Conservation (phyloP, 2,888 invertebrate species). For the Drosophila melanosoma region DNA sequence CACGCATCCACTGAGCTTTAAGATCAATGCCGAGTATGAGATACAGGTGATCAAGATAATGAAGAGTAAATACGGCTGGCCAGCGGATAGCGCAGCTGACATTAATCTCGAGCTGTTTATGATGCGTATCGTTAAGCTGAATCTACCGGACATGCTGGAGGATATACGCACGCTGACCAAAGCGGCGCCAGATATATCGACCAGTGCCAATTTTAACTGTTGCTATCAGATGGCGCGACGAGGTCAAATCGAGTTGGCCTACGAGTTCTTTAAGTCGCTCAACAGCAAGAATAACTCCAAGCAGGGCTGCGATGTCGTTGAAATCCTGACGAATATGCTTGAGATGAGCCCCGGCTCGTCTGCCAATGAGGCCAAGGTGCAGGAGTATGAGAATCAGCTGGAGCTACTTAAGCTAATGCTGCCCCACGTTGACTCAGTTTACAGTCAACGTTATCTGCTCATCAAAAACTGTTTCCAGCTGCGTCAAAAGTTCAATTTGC, state of each 20-base stretch:
- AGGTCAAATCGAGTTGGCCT: constrained; percentile 81
- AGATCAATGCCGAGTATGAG: constrained; percentile 83
- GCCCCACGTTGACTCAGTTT: constrained; percentile 48
- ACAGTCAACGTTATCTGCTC: constrained; percentile 62
- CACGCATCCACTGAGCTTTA: constrained; percentile 83
- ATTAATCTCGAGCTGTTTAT: constrained; percentile 82
- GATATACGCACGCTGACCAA: constrained; percentile 82
- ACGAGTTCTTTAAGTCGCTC: constrained; percentile 79
- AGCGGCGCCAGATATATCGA: constrained; percentile 81
- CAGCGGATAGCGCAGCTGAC: constrained; percentile 76
- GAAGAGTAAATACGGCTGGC: constrained; percentile 85
- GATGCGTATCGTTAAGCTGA: constrained; percentile 83
- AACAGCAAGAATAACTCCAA: constrained; percentile 63
- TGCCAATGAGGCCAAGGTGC: constrained; percentile 45
- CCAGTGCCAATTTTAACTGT: constrained; percentile 82
- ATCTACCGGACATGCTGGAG: constrained; percentile 83
- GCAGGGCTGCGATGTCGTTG: constrained; percentile 72
- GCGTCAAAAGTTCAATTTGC: constrained; percentile 70
- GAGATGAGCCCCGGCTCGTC: constrained; percentile 57
- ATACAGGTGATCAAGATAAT: constrained; percentile 84
- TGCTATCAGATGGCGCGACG: constrained; percentile 82
- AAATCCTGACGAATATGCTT: constrained; percentile 68
- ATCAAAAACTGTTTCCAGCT: constrained; percentile 77
- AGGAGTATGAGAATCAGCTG: constrained; percentile 71
- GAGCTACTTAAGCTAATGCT: constrained; percentile 82